Percentiles rank a stretch among this genome's conserved stretches.
Conservation (phyloP, 2,113 vertebrate genomes). For the Gavia stellata region DNA sequence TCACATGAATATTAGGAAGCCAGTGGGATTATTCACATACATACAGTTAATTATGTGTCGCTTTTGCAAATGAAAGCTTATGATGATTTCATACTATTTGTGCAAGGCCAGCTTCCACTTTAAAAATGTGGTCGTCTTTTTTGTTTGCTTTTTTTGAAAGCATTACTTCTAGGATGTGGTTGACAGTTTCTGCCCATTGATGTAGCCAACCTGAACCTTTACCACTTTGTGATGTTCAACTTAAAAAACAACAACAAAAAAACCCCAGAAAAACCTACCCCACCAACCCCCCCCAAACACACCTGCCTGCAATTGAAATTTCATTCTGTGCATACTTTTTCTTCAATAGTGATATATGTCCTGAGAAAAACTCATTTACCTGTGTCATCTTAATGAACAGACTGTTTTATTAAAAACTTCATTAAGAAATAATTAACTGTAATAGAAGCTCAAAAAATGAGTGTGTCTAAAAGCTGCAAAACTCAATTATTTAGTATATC, state of each 20-base stretch:
- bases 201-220: neutral
- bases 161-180: neutral
- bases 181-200: neutral
- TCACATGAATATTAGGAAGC: neutral
- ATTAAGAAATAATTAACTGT: neutral
- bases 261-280: no score
- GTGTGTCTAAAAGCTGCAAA: neutral
- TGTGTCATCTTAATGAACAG: neutral
- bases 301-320: neutral
- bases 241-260: neutral
- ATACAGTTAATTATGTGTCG: neutral
- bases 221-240: neutral
- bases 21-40: neutral
- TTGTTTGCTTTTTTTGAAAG: neutral
- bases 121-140: neutral
- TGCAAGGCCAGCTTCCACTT: neutral
- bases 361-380: neutral
- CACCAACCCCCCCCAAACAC: accelerated
- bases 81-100: neutral
- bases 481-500: neutral
- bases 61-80: neutral
- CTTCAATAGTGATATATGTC: neutral
- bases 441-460: neutral
- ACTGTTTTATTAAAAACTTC: neutral
- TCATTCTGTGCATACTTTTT: neutral